phyloP scores from a whole-genome alignment of 2,113 vertebrate species.

The Balaeniceps rex region DNA sequence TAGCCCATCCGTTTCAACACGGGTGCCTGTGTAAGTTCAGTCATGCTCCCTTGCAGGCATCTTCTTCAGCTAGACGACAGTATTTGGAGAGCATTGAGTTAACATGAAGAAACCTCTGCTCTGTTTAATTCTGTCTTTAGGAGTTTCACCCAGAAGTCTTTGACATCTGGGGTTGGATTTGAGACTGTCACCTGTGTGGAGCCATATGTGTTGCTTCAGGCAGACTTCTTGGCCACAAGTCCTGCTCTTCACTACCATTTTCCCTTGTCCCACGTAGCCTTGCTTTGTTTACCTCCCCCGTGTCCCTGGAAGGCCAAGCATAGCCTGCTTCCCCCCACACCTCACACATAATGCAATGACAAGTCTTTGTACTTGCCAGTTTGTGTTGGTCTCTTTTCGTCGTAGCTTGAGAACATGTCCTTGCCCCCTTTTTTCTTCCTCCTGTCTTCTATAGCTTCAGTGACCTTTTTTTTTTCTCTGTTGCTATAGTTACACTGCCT shows the following conservation, averaged over 20 bases:
- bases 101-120: background rate
- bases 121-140: background rate
- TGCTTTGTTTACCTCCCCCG: background rate
- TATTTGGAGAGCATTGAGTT: background rate
- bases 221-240: background rate
- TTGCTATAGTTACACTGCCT: conserved; percentile 15
- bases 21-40: background rate
- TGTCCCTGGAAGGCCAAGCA: background rate
- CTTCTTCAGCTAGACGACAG: background rate
- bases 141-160: background rate
- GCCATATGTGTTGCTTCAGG: background rate
- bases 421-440: background rate
- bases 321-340: background rate
- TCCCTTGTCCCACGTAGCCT: background rate
- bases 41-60: background rate
- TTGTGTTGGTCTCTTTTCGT: background rate
- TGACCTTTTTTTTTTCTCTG: background rate
- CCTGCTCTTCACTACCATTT: background rate
- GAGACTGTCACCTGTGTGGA: background rate
- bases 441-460: background rate
- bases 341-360: background rate
- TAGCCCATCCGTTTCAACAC: background rate
- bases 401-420: background rate
- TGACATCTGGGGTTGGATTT: background rate
- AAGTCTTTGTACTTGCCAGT: background rate